Base-by-base conservation (phyloP, 1,140 invertebrate genomes). In the Orius laevigatus region DNA sequence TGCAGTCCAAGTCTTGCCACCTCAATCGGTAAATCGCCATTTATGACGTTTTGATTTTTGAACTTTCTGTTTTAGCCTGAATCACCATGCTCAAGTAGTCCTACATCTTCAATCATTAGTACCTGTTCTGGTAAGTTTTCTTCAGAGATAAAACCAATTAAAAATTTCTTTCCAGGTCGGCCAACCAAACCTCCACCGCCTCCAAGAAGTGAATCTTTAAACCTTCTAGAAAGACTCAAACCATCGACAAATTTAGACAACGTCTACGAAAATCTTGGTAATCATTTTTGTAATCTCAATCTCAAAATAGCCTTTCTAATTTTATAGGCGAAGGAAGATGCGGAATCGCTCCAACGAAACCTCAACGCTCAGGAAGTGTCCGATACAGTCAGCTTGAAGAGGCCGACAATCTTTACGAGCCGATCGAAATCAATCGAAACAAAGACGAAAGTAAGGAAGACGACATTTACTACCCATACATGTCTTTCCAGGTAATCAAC, bases 291-390 rank as follows among this genome's bases (percentile, higher is more conserved):
- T 51, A 25, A n/a, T n/a, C n/a, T n/a, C 8, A 34, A 34, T 34
- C 8, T 34, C 33, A 34, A 8, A 49, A 18, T 42, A 16, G 10
- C 6, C 15, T 6, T 43, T n/a, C 8, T 11, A 40, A 43, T 32
- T 32, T 55, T 71, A 59, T 67, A 76, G 71, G 80, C 62, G 81
- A 84, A 66, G 79, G 83, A 39, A 69, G 82, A 61, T 80, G 78
- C 60, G 73, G 74, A 8, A 71, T 86, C 46, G 78, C 79, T 40
- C 71, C 71, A 3, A 80, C 78, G 8, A 87, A 87, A 64, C 84
- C 84, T 5, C 79, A 84, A 60, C 68, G 84, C 53, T 84, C 81
- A 14, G 80, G 81, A 5, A 85, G 82, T 60, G 81, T 85, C 77
- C 69, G 81, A 57, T 81, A 84, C 61, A 18, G 36, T 12, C 43